phyloP scores from a whole-genome alignment of 2,888 invertebrate species.

The Rhopalosiphum nymphaeae region DNA sequence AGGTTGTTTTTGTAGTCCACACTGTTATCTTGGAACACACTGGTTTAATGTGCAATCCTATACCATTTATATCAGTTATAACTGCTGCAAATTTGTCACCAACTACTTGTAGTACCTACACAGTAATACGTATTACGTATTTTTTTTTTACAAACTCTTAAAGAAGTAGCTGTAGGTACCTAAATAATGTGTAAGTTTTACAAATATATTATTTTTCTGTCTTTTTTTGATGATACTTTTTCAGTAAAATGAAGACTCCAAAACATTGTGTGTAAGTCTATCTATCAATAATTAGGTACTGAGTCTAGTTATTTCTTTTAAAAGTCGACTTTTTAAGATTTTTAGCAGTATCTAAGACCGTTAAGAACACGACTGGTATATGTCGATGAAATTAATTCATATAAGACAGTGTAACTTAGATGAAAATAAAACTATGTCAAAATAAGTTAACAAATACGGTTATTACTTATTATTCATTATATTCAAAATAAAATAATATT shows the following conservation, averaged over 20 bases:
- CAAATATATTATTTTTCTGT: neutral
- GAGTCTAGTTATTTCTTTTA: neutral
- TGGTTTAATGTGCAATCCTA: conserved; percentile 41
- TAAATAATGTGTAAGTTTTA: neutral
- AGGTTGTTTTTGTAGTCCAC: conserved; percentile 38
- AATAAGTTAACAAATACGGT: neutral
- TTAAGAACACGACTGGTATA: neutral
- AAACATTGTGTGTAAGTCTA: neutral
- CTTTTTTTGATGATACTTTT: neutral
- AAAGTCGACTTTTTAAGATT: neutral
- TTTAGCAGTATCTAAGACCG: neutral
- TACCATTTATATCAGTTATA: conserved; percentile 41
- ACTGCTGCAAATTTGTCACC: conserved; percentile 35
- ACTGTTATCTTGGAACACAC: conserved; percentile 47
- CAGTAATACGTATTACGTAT: neutral
- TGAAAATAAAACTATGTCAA: neutral
- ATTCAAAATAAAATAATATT: neutral
- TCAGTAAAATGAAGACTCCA: neutral
- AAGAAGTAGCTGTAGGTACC: too few relatives aligned
- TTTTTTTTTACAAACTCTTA: neutral
- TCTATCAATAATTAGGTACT: neutral
- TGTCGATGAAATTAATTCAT: neutral
- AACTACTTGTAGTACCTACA: conserved; percentile 33
- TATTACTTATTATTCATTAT: neutral
- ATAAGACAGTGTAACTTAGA: neutral